Evolutionary conservation across 1,140 invertebrate genomes (phyloP), one percentile per base, ranked within the genome.

Genomic region (Ylistrum balloti): DNA sequence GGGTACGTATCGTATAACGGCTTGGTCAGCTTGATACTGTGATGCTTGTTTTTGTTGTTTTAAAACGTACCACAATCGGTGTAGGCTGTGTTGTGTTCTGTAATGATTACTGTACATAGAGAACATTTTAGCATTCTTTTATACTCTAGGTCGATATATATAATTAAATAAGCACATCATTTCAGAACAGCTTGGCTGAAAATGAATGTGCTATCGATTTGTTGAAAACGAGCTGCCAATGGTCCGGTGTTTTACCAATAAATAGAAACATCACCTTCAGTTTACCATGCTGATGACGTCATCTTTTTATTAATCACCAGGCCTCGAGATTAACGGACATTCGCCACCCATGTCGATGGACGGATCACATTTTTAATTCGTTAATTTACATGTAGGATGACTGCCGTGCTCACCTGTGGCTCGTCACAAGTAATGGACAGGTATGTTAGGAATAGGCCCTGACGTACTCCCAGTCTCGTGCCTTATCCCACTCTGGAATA

Each of bases 271-370:
- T 48, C 3, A n/a, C n/a, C n/a, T n/a, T n/a, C n/a, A n/a, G n/a
- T 48, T 10, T 48, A 48, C 22, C 20, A 48, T 22, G n/a, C n/a
- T 7, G 56, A 28, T 74, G 56, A 74, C 56, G 56, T 74, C 56
- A 74, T n/a, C 28, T 0, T 9, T 74, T 74, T 9, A 74, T 74
- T 74, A n/a, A 74, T 74, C 22, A 74, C 22, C 0, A 9, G 28
- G 7, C 22, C 28, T 74, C 28, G n/a, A 11, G 28, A 74, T 74
- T n/a, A 74, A 5, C 56, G 22, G 56, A 74, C 56, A 74, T n/a
- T 74, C 56, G 56, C 56, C 56, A 74, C 56, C 56, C 56, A 74
- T 28, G 56, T 74, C 56, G 56, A n/a, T 74, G 56, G 56, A 28
- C 35, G 22, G n/a, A n/a, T n/a, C n/a, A n/a, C n/a, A n/a, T 28